These are phyloP conservation scores for Drosophila pachea DNA, from an alignment of 1,140 invertebrate species.

Conservation along the genomic window DNA sequence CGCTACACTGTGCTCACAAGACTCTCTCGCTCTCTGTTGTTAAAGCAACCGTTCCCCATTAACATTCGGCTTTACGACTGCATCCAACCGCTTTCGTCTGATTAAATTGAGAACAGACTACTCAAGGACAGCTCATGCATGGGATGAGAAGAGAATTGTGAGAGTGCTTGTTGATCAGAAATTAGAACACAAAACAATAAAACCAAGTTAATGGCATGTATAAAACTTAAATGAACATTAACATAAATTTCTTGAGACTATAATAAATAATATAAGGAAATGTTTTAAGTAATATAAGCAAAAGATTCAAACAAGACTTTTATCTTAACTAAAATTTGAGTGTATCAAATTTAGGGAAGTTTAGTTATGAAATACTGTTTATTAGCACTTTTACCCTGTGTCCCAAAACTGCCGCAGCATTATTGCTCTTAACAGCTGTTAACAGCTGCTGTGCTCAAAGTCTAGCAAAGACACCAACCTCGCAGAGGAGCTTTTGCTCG, in stretches of 20 bases:
- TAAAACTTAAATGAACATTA: no score
- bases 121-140: no score
- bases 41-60: no score
- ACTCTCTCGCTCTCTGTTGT: no score
- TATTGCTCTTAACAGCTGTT: neutral
- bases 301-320: neutral
- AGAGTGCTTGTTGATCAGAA: neutral
- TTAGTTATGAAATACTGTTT: neutral
- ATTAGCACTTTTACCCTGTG: neutral
- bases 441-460: neutral
- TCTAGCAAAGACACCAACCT: slow-evolving; percentile 24
- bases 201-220: no score
- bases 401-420: slow-evolving; percentile 19
- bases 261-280: neutral
- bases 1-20: no score
- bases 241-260: no score
- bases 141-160: neutral
- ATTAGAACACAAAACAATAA: neutral
- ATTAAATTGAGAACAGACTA: no score
- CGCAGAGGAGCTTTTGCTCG: slow-evolving; percentile 7
- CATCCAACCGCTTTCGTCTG: no score
- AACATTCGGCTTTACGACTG: no score
- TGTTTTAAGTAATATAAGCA: no score
- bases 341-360: neutral
- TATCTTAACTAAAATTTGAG: neutral